A percentile compares a stretch with the other conserved stretches of the same genome.
phyloP scores from a whole-genome alignment of 1,140 invertebrate species.

The Steinernema khuongi region DNA sequence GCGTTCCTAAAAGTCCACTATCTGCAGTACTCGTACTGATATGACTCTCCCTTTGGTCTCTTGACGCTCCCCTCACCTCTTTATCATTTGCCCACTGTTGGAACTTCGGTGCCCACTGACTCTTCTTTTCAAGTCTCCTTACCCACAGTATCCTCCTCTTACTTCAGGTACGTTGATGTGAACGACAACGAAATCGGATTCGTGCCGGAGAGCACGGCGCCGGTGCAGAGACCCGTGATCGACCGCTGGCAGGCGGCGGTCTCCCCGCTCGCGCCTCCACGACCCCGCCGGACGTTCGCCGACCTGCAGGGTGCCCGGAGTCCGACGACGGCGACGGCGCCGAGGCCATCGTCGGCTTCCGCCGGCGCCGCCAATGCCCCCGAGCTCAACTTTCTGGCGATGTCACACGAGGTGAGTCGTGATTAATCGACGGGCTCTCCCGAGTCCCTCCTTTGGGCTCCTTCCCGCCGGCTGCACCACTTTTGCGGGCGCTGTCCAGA shows the following conservation, averaged over 20 bases:
- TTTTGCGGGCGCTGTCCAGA: not conserved
- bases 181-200: slow-evolving; percentile 57
- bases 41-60: too few relatives aligned
- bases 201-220: slow-evolving; percentile 44
- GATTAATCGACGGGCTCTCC: not conserved
- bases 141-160: not conserved
- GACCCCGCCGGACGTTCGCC: slow-evolving; percentile 33
- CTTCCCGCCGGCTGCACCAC: not conserved
- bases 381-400: slow-evolving; percentile 52
- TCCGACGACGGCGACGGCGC: not conserved
- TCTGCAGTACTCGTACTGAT: too few relatives aligned
- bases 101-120: too few relatives aligned
- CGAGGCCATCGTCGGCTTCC: slow-evolving; percentile 30
- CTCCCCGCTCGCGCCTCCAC: slow-evolving; percentile 24
- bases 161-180: slow-evolving; percentile 47
- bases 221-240: slow-evolving; percentile 37
- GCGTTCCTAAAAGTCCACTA: too few relatives aligned
- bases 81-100: too few relatives aligned
- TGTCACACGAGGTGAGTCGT: slow-evolving; percentile 49
- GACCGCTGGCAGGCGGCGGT: slow-evolving; percentile 24
- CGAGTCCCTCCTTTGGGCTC: not conserved
- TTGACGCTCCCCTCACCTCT: too few relatives aligned
- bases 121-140: too few relatives aligned
- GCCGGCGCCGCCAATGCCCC: slow-evolving; percentile 41
- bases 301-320: slow-evolving; percentile 30